phyloP scores from a whole-genome alignment of 2,888 invertebrate species.

The Nasonovia ribisnigri region DNA sequence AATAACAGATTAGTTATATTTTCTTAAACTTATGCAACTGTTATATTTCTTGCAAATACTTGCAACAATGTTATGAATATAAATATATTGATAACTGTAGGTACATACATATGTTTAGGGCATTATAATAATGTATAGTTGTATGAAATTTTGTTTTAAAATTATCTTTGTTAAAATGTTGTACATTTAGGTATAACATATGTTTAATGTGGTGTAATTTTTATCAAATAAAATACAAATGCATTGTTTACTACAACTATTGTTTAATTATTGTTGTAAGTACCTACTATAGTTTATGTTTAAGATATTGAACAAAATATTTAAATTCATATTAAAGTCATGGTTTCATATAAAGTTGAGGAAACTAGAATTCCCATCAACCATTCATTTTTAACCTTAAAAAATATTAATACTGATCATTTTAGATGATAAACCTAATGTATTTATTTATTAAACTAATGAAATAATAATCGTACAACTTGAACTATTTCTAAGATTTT shows the following conservation, averaged over 20 bases:
- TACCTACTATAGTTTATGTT: neutral
- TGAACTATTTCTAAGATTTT: neutral
- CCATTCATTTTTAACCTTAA: neutral
- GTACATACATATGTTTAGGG: slow-evolving; percentile 10
- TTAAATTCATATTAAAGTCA: neutral
- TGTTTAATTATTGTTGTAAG: neutral
- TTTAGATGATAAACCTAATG: neutral
- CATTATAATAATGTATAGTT: slow-evolving; percentile 40
- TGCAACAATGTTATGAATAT: slow-evolving; percentile 35
- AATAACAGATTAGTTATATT: slow-evolving; percentile 40
- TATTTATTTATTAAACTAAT: neutral
- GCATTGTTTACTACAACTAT: neutral
- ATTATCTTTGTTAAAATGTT: slow-evolving; percentile 30
- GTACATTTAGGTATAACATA: neutral
- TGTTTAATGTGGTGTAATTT: neutral
- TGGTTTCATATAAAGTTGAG: neutral
- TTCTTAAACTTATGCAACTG: slow-evolving; percentile 34
- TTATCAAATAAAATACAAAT: slow-evolving; percentile 30
- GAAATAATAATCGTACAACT: neutral
- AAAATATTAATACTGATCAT: neutral
- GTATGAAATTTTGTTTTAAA: slow-evolving; percentile 41
- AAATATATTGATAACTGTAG: neutral
- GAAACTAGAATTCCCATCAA: neutral
- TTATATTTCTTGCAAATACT: slow-evolving; percentile 35
- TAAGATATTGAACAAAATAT: neutral